phyloP scores from a whole-genome alignment of 2,797 vertebrate species.

The Hippoglossus hippoglossus region DNA sequence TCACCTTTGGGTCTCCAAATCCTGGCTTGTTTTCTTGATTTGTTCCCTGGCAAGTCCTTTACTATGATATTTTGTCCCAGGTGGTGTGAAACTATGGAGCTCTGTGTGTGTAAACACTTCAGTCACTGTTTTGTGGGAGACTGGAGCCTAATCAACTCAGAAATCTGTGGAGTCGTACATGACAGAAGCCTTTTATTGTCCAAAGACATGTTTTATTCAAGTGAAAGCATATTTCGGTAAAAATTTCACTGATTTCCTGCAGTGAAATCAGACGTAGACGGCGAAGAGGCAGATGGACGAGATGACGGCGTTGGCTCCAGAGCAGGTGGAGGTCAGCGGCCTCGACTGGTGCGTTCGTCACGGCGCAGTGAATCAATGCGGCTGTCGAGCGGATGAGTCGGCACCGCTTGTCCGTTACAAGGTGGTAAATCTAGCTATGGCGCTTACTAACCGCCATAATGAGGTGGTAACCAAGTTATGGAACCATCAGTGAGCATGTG shows the following conservation, averaged over 20 bases:
- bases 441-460: conserved; percentile 67
- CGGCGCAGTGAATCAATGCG: conserved; percentile 57
- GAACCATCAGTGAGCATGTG: conserved; percentile 79
- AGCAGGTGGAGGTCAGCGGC: conserved; percentile 71
- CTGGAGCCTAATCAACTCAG: conserved; percentile 16
- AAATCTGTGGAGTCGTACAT: conserved; percentile 37
- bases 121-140: conserved; percentile 39
- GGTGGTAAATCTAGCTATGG: conserved; percentile 59
- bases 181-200: conserved; percentile 33
- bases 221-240: conserved; percentile 29
- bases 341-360: conserved; percentile 54
- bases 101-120: conserved; percentile 55
- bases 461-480: conserved; percentile 80
- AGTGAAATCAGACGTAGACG: conserved; percentile 36
- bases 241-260: conserved; percentile 21
- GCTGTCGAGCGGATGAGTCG: conserved; percentile 60
- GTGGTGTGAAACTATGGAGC: conserved; percentile 50
- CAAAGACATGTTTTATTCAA: conserved; percentile 20
- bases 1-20: conserved; percentile 40
- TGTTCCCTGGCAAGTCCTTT: conserved; percentile 49
- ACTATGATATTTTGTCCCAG: conserved; percentile 59
- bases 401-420: conserved; percentile 50
- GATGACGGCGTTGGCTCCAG: conserved; percentile 54
- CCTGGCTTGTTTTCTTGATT: conserved; percentile 46
- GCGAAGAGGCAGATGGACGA: conserved; percentile 68